Conservation (phyloP, 2,797 vertebrate species). For the Muscicapa striata region DNA sequence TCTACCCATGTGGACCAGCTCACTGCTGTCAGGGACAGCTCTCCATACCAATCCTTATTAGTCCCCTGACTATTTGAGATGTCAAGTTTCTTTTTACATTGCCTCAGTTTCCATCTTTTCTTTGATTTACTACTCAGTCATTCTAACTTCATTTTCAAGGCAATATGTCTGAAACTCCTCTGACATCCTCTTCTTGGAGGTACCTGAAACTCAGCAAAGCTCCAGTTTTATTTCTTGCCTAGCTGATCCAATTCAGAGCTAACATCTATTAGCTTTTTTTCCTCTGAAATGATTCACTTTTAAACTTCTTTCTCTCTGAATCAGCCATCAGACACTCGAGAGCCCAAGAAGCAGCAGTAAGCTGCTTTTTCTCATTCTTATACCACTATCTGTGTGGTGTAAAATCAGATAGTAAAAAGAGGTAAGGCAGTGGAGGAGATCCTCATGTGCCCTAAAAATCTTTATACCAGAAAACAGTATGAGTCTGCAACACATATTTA, state of each 20-base stretch:
- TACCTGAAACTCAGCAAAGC: not conserved
- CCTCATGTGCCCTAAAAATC: not conserved
- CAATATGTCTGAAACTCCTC: not conserved
- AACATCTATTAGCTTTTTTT: not conserved
- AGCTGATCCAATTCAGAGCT: not conserved
- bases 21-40: not conserved
- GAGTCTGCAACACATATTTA: not conserved
- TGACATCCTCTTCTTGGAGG: not conserved
- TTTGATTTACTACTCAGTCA: not conserved
- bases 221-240: not conserved
- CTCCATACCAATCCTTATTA: not conserved
- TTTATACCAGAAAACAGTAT: not conserved
- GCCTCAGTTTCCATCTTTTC: not conserved
- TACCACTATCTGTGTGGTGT: not conserved
- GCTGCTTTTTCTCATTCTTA: not conserved
- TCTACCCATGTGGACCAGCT: not conserved
- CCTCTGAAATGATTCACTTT: not conserved
- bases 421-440: not conserved
- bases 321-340: not conserved
- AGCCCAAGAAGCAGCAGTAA: not conserved
- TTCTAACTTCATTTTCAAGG: not conserved
- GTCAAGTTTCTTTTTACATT: not conserved
- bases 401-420: not conserved
- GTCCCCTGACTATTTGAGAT: not conserved
- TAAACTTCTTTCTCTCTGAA: slow-evolving; percentile 4